Evolutionary conservation across 2,888 invertebrate species (phyloP).

Genomic region (Eristalis pertinax): DNA sequence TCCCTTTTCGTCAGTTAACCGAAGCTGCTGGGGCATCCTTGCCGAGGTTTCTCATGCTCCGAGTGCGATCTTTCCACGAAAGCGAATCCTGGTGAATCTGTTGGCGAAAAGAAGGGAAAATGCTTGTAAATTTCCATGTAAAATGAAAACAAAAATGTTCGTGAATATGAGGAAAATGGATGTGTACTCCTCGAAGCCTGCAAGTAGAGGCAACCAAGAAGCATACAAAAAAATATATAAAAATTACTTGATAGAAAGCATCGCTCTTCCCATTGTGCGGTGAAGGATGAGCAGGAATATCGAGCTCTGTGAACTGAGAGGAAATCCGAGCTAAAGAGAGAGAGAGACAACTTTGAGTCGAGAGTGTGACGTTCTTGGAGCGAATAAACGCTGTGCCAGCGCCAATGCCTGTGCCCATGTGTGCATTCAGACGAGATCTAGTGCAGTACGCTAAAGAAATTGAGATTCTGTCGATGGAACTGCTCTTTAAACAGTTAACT

Average conservation of each 20-base stretch:
- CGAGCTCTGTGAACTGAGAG: constrained; percentile 10
- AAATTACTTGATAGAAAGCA: not conserved
- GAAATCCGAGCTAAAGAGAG: not conserved
- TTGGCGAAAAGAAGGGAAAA: not conserved
- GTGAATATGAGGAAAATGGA: constrained; percentile 20
- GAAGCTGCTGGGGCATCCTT: constrained; percentile 38
- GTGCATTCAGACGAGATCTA: constrained; percentile 46
- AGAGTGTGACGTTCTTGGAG: constrained; percentile 16
- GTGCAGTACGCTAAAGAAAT: constrained; percentile 31
- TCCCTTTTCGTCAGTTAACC: constrained; percentile 47
- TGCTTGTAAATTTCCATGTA: constrained; percentile 19
- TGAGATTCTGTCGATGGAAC: constrained; percentile 55
- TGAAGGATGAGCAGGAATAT: constrained; percentile 5
- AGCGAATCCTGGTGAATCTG: constrained; percentile 24
- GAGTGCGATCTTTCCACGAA: constrained; percentile 40
- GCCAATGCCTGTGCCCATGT: constrained; percentile 28
- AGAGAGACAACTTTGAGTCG: not conserved
- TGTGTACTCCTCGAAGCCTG: not conserved
- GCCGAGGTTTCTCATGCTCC: constrained; percentile 50
- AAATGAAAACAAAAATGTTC: not conserved
- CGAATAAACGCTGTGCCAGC: constrained; percentile 36
- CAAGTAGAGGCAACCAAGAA: not conserved
- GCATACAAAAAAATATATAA: not conserved
- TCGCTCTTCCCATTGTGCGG: constrained; percentile 24
- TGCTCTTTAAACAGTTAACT: constrained; percentile 61